phyloP scores from a whole-genome alignment of 1,140 invertebrate species.

The Stegodyphus dumicola region DNA sequence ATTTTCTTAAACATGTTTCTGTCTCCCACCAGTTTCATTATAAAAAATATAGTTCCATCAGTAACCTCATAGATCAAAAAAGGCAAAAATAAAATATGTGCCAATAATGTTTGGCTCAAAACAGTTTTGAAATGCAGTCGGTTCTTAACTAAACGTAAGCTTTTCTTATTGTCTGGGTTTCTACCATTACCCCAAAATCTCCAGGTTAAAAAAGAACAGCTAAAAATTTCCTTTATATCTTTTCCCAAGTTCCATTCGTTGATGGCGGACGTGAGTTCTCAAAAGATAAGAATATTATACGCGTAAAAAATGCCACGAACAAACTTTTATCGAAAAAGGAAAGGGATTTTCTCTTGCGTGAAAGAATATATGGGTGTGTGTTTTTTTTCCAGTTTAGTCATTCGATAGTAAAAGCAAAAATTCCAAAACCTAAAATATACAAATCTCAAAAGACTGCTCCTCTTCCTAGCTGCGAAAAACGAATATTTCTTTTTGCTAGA shows the following conservation, averaged over 20 bases:
- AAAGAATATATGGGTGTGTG: constrained; percentile 17
- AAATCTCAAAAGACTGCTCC: constrained; percentile 23
- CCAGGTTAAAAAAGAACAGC: constrained; percentile 2
- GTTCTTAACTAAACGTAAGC: no score
- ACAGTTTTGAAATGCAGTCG: no score
- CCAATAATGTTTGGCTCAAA: no score
- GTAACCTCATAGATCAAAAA: no score
- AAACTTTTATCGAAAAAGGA: constrained; percentile 21
- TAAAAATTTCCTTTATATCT: constrained; percentile 29
- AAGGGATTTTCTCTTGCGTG: constrained; percentile 14
- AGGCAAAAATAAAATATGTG: no score
- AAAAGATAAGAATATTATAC: constrained; percentile 22
- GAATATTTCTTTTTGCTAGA: no score
- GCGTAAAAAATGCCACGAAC: constrained; percentile 1
- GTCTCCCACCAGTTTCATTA: no score
- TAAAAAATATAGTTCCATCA: no score
- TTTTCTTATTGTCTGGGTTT: not conserved
- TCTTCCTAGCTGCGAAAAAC: no score
- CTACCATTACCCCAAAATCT: not conserved
- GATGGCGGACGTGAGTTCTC: constrained; percentile 19
- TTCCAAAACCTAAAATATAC: constrained; percentile 1
- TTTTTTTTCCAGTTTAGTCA: constrained; percentile 15
- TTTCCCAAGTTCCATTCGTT: constrained; percentile 28
- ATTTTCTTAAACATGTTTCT: no score
- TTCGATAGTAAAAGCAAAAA: constrained; percentile 20